Evolutionary conservation across 2,888 invertebrate species (phyloP), one percentile per base, ranked within the genome.

Genomic region (Periphyllus acericola): DNA sequence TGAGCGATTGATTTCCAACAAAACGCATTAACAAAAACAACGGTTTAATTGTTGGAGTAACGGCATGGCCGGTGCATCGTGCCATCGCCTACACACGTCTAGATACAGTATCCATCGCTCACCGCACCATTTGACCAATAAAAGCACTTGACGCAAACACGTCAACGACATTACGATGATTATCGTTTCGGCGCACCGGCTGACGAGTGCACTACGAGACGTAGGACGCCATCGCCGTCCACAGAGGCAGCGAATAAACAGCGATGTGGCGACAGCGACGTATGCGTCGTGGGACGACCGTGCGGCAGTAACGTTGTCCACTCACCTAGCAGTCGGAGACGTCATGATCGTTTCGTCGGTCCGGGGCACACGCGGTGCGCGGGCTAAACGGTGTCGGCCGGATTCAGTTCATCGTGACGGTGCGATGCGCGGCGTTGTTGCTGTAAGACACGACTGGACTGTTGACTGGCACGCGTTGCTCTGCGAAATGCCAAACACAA

Each of bases 351-450:
- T 55, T 74, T 74, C 0, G 14, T 55, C 17, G 17, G 72, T 60
- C 55, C 66, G 55, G 71, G 9, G 80, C 87, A 87, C 87, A 81
- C 87, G 74, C 87, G 74, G 81, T 87, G 87, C 32, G 86, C 80
- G 81, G 40, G 79, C 40, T 66, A n/a, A 46, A 9, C 60, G 87
- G 79, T 34, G 40, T 32, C 25, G 72, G 72, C 46, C 71, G 71
- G 3, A 2, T 68, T 87, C 81, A 87, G 60, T 81, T 81, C 87
- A 87, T 86, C 1, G 32, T 79, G 71, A 0, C 21, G n/a, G 32
- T 60, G 75, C 25, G 0, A 0, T 19, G 75, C 21, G 6, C 29
- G 21, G 34, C 34, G 5, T 25, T 60, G 60, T 46, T 46, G 46
- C 11, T 36, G 25, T 11, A 46, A 46, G 14, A 46, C 46, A 14